Conservation (phyloP, 2,797 vertebrate genomes). For the Clarias laeviceps region DNA sequence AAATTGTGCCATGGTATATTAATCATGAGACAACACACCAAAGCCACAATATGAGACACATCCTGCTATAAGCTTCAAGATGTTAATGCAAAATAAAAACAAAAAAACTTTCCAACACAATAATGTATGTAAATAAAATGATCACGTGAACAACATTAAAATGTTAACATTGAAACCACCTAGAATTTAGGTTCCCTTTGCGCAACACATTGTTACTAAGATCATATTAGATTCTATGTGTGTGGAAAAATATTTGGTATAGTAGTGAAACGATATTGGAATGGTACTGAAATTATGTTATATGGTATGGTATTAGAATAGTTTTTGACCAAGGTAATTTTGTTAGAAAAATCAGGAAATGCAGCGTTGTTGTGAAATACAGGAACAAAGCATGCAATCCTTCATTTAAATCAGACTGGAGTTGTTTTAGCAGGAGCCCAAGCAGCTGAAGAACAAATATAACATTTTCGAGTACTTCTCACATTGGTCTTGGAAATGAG, state of each 20-base stretch:
- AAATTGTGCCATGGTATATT: not conserved
- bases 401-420: slow-evolving; percentile 29
- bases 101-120: too few relatives aligned
- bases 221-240: too few relatives aligned
- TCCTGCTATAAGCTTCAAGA: too few relatives aligned
- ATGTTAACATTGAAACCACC: too few relatives aligned
- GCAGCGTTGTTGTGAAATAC: slow-evolving; percentile 13
- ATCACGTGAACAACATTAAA: too few relatives aligned
- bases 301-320: not conserved
- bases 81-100: too few relatives aligned
- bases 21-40: too few relatives aligned
- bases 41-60: too few relatives aligned
- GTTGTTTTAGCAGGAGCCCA: slow-evolving; percentile 26
- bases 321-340: not conserved
- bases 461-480: slow-evolving; percentile 31
- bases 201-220: too few relatives aligned
- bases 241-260: not conserved
- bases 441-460: slow-evolving; percentile 37
- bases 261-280: not conserved
- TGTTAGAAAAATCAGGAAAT: not conserved
- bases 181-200: too few relatives aligned
- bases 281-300: not conserved
- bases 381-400: not conserved
- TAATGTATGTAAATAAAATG: too few relatives aligned
- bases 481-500: slow-evolving; percentile 41